phyloP scores from a whole-genome alignment of 2,888 invertebrate genomes.

The Drosophila mimica region DNA sequence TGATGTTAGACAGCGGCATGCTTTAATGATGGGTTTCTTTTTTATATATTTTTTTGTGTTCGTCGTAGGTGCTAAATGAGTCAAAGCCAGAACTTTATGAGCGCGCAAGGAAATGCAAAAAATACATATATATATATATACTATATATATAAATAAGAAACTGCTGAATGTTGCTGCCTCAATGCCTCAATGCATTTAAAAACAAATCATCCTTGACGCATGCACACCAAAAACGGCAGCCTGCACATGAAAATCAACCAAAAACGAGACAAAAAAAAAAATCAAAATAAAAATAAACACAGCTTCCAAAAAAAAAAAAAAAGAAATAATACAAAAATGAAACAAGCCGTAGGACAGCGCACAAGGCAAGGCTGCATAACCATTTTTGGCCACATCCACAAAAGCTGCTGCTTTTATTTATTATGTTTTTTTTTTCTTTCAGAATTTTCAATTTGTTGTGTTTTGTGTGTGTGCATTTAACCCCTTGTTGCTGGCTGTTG shows the following conservation, averaged over 20 bases:
- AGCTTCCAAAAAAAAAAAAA: constrained; percentile 17
- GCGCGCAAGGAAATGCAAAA: neutral
- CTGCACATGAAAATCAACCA: constrained; percentile 23
- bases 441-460: constrained; percentile 52
- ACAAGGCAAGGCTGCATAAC: constrained; percentile 74
- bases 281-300: constrained; percentile 33
- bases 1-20: constrained; percentile 31
- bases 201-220: constrained; percentile 78
- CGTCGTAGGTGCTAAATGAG: constrained; percentile 56
- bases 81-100: constrained; percentile 2
- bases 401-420: constrained; percentile 6
- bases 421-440: constrained; percentile 15
- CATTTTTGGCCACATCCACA: constrained; percentile 71
- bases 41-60: neutral
- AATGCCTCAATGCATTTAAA: constrained; percentile 41
- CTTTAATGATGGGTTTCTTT: constrained; percentile 6
- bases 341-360: constrained; percentile 69
- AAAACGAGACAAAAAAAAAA: constrained; percentile 1
- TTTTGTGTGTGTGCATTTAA: constrained; percentile 11
- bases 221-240: constrained; percentile 76
- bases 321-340: constrained; percentile 42
- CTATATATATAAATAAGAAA: neutral
- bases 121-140: neutral
- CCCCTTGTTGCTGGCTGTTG: constrained; percentile 2
- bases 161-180: constrained; percentile 18